These are phyloP conservation scores for Onychostruthus taczanowskii DNA, from an alignment of 2,113 vertebrate genomes.

Conservation along the genomic window DNA sequence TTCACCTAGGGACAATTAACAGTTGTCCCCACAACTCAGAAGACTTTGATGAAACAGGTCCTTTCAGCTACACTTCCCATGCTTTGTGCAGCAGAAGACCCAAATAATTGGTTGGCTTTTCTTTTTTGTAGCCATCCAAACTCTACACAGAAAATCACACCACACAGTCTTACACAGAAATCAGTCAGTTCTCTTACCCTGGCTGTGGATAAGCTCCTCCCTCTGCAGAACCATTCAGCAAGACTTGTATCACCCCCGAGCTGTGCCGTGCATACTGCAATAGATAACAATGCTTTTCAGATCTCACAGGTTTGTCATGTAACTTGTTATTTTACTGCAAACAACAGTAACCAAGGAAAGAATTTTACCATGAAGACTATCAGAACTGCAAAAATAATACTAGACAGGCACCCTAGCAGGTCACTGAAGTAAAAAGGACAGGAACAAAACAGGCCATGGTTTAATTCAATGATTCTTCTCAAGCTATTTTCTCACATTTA, in stretches of 20 bases:
- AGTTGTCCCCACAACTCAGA: neutral
- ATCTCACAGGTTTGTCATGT: neutral
- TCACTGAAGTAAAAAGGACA: neutral
- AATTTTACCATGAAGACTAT: neutral
- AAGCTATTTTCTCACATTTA: neutral
- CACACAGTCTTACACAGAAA: neutral
- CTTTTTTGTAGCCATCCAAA: neutral
- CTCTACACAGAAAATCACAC: neutral
- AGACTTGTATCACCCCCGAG: constrained; percentile 69
- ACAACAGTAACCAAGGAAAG: neutral
- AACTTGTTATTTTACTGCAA: neutral
- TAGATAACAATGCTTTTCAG: neutral
- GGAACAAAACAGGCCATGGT: neutral
- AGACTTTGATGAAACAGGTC: neutral
- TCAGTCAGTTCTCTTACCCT: constrained; percentile 65
- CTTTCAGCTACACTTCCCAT: neutral
- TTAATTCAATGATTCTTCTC: neutral
- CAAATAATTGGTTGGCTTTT: neutral
- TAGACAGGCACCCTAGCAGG: neutral
- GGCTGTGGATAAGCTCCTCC: constrained; percentile 71
- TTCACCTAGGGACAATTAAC: neutral
- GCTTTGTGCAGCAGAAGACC: neutral
- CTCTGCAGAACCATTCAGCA: constrained; percentile 76
- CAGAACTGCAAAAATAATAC: neutral
- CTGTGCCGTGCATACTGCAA: constrained; percentile 75